Conservation (phyloP, 2,797 vertebrate genomes). For the Amniataba percoides region DNA sequence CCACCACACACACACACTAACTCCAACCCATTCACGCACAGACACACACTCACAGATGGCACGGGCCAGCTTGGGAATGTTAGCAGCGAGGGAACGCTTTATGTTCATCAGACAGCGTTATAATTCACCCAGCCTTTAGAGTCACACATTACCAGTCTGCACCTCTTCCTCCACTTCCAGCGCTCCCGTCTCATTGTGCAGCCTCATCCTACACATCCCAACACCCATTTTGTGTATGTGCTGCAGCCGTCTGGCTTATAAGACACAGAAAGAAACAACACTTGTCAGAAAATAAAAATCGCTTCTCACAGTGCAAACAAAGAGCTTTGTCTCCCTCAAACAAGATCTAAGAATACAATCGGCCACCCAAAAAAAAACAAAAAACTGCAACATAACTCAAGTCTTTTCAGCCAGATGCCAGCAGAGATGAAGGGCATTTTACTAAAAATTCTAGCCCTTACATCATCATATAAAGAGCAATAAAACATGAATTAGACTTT, state of each 20-base stretch:
- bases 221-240: constrained; percentile 9
- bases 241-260: constrained; percentile 8
- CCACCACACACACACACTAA: constrained; percentile 68
- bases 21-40: constrained; percentile 60
- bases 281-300: constrained; percentile 32
- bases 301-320: constrained; percentile 17
- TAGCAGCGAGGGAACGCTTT: constrained; percentile 75
- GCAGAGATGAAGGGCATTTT: background rate
- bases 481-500: background rate
- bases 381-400: background rate
- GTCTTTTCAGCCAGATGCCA: constrained; percentile 15
- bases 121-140: constrained; percentile 63
- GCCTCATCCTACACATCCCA: constrained; percentile 41
- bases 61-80: constrained; percentile 94
- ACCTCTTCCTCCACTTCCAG: constrained; percentile 47
- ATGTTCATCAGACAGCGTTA: constrained; percentile 68
- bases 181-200: constrained; percentile 38
- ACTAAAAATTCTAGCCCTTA: background rate
- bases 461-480: background rate
- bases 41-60: constrained; percentile 79
- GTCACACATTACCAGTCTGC: constrained; percentile 52
- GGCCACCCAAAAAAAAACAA: background rate
- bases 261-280: constrained; percentile 34
- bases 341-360: background rate
- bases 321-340: constrained; percentile 17